These are phyloP conservation scores for Steinernema carpocapsae DNA, from an alignment of 2,888 invertebrate genomes.

Conservation along the genomic window DNA sequence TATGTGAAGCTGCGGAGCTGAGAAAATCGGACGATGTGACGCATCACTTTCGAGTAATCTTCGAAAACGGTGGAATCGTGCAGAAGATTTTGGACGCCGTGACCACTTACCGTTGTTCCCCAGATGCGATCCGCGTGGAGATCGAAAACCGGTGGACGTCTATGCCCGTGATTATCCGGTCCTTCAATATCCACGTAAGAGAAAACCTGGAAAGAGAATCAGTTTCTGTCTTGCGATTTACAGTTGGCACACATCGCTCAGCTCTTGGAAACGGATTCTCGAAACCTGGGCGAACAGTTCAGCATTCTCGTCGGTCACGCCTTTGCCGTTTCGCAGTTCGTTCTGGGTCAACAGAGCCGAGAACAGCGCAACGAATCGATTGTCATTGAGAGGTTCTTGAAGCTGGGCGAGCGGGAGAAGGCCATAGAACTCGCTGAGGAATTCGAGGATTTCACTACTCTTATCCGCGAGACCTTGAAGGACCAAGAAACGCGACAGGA, in stretches of 20 bases:
- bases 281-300: neutral
- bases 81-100: constrained; percentile 6
- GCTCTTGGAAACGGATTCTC: neutral
- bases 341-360: neutral
- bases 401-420: neutral
- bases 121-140: neutral
- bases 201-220: too few species aligned
- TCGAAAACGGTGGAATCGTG: neutral
- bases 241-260: neutral
- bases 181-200: neutral
- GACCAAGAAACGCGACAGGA: too few species aligned
- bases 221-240: too few species aligned
- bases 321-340: neutral
- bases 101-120: constrained; percentile 9
- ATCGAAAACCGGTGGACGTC: constrained; percentile 10
- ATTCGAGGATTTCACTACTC: neutral
- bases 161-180: neutral
- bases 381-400: neutral
- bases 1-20: neutral
- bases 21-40: neutral
- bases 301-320: neutral
- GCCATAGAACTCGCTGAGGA: constrained; percentile 10
- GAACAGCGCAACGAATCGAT: neutral
- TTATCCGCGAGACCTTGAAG: neutral
- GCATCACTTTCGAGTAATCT: neutral